Evolutionary conservation across 2,113 vertebrate species (phyloP).

Genomic region (Ceuthmochares aereus): DNA sequence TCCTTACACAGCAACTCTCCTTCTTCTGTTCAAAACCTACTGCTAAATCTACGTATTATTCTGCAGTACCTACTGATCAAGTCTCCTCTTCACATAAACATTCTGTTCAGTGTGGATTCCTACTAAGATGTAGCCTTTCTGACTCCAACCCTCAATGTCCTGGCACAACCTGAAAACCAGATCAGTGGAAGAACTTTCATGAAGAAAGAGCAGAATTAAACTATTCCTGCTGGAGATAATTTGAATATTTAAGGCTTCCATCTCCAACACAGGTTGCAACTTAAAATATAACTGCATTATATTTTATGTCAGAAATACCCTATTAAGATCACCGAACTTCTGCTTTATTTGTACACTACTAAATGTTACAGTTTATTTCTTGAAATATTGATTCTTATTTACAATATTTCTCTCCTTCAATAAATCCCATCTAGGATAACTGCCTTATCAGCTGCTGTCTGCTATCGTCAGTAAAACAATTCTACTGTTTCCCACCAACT

Average conservation of each 20-base stretch:
- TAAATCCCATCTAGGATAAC: constrained; percentile 2
- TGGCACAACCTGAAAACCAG: neutral
- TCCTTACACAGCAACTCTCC: neutral
- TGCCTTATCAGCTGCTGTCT: neutral
- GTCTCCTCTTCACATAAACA: neutral
- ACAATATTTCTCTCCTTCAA: neutral
- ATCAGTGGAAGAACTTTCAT: neutral
- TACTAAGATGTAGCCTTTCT: neutral
- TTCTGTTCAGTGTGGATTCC: neutral
- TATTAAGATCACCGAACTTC: neutral
- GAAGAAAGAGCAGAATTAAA: neutral
- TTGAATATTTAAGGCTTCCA: neutral
- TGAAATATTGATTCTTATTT: neutral
- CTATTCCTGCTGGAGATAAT: neutral
- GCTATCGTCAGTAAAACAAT: neutral
- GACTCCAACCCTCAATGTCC: neutral
- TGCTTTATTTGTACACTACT: neutral
- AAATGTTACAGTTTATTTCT: neutral
- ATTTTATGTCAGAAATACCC: neutral
- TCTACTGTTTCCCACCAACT: neutral
- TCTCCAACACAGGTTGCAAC: neutral
- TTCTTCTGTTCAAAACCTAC: neutral
- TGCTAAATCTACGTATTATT: neutral
- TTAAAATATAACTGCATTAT: neutral
- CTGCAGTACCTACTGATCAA: neutral